Base-by-base conservation (phyloP, 2,113 vertebrate species). In the Myocastor coypus region DNA sequence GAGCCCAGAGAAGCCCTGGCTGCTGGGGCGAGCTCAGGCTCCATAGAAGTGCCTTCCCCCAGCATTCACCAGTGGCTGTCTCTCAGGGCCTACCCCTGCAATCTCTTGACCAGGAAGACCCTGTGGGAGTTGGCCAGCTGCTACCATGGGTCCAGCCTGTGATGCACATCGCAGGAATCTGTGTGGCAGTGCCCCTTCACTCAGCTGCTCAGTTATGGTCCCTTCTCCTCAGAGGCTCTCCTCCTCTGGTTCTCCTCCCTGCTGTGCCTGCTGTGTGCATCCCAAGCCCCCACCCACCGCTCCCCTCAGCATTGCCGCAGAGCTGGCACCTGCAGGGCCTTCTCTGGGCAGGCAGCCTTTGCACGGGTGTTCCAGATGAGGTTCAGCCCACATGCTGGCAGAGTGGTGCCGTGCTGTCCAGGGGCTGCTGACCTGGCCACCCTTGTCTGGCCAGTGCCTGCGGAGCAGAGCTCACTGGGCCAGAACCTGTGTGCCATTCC, bases 141-240 rank as follows among this genome's bases (percentile, higher is more conserved):
- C 42, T 16, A 17, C 32, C 30, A 22, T 9, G 3, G 16, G 46
- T 80, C 4, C 50, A 78, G 75, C 16, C 30, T 2, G 17, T 32
- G 0, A 8, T 16, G 9, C 4, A n/a, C 28, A 37, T 0, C 3
- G 5, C 5, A 6, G 22, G 40, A 13, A 1, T 16, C 3, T 30
- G 5, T 46, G 68, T 69, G 68, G n/a, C 3, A 12, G 40, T 5
- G 24, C 24, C 40, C 5, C 40, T 24, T 46, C 0, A 5, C 26
- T 40, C 26, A 77, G 40, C 42, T 14, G 13, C 28, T 68, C 61
- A 19, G 8, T 77, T 77, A 52, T 63, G 30, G 32, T 32, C 46
- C 0, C 6, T 40, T 75, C 73, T 64, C 81, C 82, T 89, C 57
- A 61, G 84, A 57, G 61, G 37, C 12, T n/a, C n/a, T n/a, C n/a